These are phyloP conservation scores for Penaeus vannamei DNA, from an alignment of 1,140 invertebrate genomes.

Conservation along the genomic window DNA sequence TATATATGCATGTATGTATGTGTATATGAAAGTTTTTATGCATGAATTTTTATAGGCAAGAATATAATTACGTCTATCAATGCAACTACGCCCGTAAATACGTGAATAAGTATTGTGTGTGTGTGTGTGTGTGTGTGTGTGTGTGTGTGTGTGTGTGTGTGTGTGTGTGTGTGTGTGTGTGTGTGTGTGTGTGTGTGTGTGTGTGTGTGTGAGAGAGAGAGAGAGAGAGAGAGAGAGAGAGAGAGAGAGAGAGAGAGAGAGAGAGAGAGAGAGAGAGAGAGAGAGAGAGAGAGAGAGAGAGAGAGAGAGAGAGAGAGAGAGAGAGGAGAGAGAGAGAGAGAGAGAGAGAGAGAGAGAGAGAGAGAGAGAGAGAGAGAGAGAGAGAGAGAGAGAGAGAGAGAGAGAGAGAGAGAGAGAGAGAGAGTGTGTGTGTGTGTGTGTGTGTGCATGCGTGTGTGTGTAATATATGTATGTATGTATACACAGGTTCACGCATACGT, in stretches of 20 bases:
- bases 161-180: too few relatives aligned
- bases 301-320: not conserved
- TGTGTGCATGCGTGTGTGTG: not conserved
- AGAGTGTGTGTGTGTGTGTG: slow-evolving; percentile 3
- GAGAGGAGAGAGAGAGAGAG: not conserved
- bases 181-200: too few relatives aligned
- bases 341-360: not conserved
- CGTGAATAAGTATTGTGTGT: too few relatives aligned
- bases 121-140: too few relatives aligned
- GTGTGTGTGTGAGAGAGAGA: too few relatives aligned
- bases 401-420: not conserved
- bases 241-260: not conserved
- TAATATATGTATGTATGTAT: not conserved
- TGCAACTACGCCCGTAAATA: too few relatives aligned
- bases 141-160: too few relatives aligned
- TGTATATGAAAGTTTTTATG: too few relatives aligned
- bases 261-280: not conserved
- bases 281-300: not conserved
- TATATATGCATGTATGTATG: too few relatives aligned
- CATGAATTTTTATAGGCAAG: too few relatives aligned
- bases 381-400: not conserved
- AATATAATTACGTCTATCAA: too few relatives aligned
- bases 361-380: not conserved
- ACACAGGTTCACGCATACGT: not conserved
- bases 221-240: too few relatives aligned